These are phyloP conservation scores for Chironomus striatipennis DNA, from an alignment of 1,140 invertebrate species.

Conservation along the genomic window DNA sequence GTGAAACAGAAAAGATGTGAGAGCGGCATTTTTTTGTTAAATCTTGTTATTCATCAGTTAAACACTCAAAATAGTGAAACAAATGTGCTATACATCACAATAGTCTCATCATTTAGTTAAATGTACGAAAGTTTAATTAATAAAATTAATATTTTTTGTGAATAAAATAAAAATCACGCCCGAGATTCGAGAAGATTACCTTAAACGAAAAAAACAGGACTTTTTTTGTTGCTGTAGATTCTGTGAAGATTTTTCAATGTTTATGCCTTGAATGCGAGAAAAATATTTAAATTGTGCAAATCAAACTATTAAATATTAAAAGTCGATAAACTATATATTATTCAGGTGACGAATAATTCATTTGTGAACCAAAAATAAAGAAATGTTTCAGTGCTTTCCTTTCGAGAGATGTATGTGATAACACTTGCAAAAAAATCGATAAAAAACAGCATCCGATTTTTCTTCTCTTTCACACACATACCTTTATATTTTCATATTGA, in stretches of 20 bases:
- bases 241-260: too few relatives aligned
- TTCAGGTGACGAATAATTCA: too few relatives aligned
- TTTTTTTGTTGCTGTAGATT: background rate
- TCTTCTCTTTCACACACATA: background rate
- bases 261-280: background rate
- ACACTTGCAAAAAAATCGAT: constrained; percentile 8
- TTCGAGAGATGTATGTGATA: constrained; percentile 3
- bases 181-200: background rate
- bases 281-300: background rate
- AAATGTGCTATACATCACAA: background rate
- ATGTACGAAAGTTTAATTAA: background rate
- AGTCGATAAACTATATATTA: too few relatives aligned
- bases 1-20: constrained; percentile 3
- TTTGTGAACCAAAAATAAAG: too few relatives aligned
- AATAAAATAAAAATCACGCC: background rate
- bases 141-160: background rate
- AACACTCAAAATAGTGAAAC: background rate
- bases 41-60: background rate
- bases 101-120: background rate
- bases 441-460: constrained; percentile 6
- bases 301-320: too few relatives aligned
- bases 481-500: background rate
- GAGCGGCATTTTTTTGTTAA: constrained; percentile 4
- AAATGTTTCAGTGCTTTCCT: background rate
- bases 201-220: background rate